A percentile compares a stretch with the other conserved stretches of the same genome.
phyloP scores from a whole-genome alignment of 2,113 vertebrate genomes.

The Oncorhynchus keta region DNA sequence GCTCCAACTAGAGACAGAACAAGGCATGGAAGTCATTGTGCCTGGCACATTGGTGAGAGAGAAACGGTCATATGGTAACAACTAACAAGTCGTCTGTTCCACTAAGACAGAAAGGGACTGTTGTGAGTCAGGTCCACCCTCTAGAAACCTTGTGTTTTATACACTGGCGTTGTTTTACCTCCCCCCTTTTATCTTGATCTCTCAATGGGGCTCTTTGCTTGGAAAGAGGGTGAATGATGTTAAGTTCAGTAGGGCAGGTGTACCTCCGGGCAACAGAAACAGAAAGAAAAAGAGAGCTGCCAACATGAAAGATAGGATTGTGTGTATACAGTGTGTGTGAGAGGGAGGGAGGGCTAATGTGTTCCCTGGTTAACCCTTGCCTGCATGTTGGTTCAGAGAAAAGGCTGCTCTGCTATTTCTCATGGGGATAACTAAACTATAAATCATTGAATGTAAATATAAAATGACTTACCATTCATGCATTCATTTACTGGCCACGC shows the following conservation, averaged over 20 bases:
- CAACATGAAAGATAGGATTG: constrained; percentile 18
- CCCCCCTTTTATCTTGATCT: not conserved
- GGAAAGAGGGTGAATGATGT: constrained; percentile 29
- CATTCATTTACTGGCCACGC: not conserved
- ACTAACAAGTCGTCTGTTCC: not conserved
- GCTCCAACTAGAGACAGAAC: constrained; percentile 1
- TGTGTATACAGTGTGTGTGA: not conserved
- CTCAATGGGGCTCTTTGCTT: constrained; percentile 11
- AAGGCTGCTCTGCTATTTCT: not conserved
- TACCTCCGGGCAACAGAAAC: constrained; percentile 22
- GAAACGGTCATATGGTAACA: not conserved
- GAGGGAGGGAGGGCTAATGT: not conserved
- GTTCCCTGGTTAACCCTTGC: constrained; percentile 7
- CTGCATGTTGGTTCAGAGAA: not conserved
- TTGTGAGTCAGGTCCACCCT: not conserved
- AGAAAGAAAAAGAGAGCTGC: constrained; percentile 13
- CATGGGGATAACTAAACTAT: not conserved
- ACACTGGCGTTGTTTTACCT: constrained; percentile 10
- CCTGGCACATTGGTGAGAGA: not conserved
- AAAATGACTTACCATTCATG: not conserved
- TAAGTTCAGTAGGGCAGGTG: constrained; percentile 39
- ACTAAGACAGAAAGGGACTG: not conserved
- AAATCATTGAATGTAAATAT: not conserved
- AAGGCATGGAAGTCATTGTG: not conserved
- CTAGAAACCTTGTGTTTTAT: constrained; percentile 3